A percentile compares a stretch with the other conserved stretches of the same genome.
Conservation (phyloP, 2,113 vertebrate species). For the Trogon melanurus region DNA sequence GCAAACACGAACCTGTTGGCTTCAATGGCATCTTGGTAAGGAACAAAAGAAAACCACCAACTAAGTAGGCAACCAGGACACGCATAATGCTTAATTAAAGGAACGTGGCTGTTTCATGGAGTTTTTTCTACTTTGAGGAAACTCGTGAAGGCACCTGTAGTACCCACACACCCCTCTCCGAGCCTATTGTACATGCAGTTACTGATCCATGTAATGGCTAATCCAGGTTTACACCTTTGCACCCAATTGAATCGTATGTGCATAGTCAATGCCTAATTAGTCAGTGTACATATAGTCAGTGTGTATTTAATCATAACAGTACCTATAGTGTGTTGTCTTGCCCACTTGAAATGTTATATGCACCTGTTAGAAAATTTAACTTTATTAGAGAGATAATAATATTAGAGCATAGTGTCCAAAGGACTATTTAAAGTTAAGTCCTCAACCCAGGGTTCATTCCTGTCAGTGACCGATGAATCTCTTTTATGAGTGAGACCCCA, state of each 20-base stretch:
- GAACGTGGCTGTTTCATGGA: neutral
- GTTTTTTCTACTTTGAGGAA: neutral
- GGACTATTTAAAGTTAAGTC: neutral
- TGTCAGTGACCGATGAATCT: neutral
- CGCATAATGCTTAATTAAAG: neutral
- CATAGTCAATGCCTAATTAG: neutral
- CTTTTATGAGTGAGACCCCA: neutral
- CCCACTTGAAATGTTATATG: neutral
- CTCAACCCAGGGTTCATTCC: neutral
- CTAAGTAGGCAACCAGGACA: neutral
- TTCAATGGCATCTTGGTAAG: neutral
- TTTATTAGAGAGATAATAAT: neutral
- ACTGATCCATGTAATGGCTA: neutral
- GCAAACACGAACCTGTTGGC: neutral
- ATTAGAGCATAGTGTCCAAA: neutral
- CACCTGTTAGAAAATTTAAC: neutral
- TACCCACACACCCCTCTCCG: neutral
- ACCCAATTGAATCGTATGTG: neutral
- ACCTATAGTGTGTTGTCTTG: neutral
- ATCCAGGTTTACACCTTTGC: neutral
- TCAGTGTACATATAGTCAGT: neutral
- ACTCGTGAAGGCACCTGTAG: neutral
- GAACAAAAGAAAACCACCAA: neutral
- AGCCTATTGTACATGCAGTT: neutral
- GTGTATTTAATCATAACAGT: neutral